Base-by-base conservation (phyloP, 2,113 vertebrate genomes). In the Eulacestoma nigropectus region DNA sequence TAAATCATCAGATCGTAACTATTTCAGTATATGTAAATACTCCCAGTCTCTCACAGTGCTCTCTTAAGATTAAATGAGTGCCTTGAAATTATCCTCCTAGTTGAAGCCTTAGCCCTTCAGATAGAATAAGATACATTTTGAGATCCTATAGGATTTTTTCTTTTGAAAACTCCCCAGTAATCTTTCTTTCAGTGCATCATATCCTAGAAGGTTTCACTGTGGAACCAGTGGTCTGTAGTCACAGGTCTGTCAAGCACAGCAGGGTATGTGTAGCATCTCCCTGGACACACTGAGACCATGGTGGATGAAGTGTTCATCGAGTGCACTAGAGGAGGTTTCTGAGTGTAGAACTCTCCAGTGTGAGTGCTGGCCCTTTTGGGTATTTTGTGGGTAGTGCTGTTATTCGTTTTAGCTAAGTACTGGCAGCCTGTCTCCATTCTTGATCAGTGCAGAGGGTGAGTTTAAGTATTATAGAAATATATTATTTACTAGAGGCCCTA, bases 1-100 rank as follows among this genome's bases (percentile, higher is more conserved):
- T 80, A 92, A 97, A 77, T 97, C 94, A 93, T 93, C 86, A 93
- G 88, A 79, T 53, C 87, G 8, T 95, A 70, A 73, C 83, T 92
- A 32, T 91, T 94, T 18, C 46, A 52, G 60, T 67, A 19, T 63
- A 52, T n/a, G 22, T 82, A 95, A 96, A 89, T 78, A 78, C 29
- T 88, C 63, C 32, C 79, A n/a, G 88, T 96, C 69, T 44, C 73
- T 96, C 76, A 76, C 92, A 77, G 82, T 87, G 91, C 27, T 73
- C 67, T 91, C 63, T 46, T 92, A 87, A 95, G 93, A 84, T 87
- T 57, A 84, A 70, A n/a, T 14, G 10, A 80, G 32, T 76, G 33
- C 83, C 55, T 92, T 88, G 37, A 73, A 80, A 89, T 79, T 88
- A 69, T 42, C 76, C 21, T 96, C 13, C 22, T 86, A 37, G 41